These are phyloP conservation scores for Desmophyllum pertusum DNA, from an alignment of 92 coral and sea anemone genomes.

Conservation along the genomic window DNA sequence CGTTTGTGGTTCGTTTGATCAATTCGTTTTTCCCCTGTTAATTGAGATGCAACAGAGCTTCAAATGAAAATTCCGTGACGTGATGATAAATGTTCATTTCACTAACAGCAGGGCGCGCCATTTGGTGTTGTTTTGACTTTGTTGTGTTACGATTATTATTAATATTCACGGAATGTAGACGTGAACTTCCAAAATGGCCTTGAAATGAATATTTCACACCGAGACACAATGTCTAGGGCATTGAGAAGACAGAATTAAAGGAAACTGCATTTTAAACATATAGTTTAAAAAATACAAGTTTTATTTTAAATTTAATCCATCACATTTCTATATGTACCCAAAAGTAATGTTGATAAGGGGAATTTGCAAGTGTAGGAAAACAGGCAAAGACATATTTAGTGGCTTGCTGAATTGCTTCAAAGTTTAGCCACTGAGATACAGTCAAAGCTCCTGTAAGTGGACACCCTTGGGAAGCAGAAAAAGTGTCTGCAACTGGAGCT, in stretches of 20 bases:
- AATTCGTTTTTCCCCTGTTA: not conserved
- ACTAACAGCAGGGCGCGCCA: not conserved
- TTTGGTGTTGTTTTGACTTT: slow-evolving; percentile 12
- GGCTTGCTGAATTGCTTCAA: not conserved
- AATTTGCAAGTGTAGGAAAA: not conserved
- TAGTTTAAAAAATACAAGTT: not conserved
- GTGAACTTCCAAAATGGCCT: not conserved
- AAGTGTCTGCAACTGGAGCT: too few relatives aligned
- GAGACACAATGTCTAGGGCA: not conserved
- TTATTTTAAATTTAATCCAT: not conserved
- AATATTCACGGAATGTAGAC: slow-evolving; percentile 13
- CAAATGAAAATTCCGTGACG: slow-evolving; percentile 11
- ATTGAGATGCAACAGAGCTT: slow-evolving; percentile 9
- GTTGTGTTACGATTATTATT: not conserved
- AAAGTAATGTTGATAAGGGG: too few relatives aligned
- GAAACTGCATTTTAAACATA: too few relatives aligned
- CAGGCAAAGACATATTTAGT: not conserved
- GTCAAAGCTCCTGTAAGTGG: too few relatives aligned
- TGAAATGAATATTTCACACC: not conserved
- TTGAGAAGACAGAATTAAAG: not conserved
- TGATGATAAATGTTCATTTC: slow-evolving; percentile 11
- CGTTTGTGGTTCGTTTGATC: not conserved
- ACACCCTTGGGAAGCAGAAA: too few relatives aligned
- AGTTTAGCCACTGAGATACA: too few relatives aligned
- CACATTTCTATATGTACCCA: not conserved